phyloP scores from a whole-genome alignment of 2,113 vertebrate species.

The Aramus guarauna region DNA sequence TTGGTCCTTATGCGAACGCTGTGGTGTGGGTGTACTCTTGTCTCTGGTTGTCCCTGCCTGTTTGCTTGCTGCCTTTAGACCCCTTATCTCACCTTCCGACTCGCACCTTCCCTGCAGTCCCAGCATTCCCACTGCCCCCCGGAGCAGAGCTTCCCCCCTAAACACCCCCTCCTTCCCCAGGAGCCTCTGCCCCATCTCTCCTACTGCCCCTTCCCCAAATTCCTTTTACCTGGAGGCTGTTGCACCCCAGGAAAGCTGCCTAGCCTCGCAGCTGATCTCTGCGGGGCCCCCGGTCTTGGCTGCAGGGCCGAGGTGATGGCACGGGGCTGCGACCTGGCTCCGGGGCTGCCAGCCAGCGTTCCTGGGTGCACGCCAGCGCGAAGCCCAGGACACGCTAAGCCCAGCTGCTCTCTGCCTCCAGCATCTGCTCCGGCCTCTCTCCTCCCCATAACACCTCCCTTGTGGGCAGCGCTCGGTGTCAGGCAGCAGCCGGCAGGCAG shows the following conservation, averaged over 20 bases:
- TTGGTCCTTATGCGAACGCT: accelerated
- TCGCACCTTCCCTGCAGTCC: not conserved
- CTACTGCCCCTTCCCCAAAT: not conserved
- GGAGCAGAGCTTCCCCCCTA: not conserved
- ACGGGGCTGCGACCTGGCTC: not conserved
- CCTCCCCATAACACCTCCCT: not conserved
- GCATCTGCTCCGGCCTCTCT: not conserved
- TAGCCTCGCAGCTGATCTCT: accelerated
- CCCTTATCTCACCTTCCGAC: not conserved
- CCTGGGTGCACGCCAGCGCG: not conserved
- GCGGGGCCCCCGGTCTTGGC: accelerated
- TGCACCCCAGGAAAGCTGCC: not conserved
- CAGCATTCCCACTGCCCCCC: not conserved
- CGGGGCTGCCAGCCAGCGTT: not conserved
- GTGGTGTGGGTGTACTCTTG: accelerated
- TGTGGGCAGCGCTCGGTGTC: accelerated
- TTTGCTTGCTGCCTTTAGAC: not conserved
- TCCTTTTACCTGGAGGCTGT: not conserved
- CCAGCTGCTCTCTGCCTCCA: not conserved
- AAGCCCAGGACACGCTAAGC: accelerated
- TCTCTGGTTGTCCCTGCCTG: not conserved
- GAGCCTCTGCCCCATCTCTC: accelerated
- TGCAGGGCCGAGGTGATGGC: not conserved
- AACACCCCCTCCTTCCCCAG: not conserved
- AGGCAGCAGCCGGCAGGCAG: not conserved